Conservation (phyloP, 2,888 invertebrate species). For the Acleris emargana region DNA sequence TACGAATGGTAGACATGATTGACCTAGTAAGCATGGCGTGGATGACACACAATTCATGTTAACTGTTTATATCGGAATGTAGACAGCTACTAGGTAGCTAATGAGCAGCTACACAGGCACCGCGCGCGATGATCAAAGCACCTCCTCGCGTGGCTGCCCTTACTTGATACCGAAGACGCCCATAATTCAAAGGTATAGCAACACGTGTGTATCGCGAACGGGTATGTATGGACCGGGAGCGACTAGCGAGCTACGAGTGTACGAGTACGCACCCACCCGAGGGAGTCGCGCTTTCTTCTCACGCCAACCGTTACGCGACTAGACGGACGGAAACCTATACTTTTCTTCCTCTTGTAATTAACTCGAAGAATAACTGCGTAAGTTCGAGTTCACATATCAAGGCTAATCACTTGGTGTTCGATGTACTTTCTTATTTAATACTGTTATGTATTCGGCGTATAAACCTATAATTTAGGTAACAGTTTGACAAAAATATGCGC, state of each 20-base stretch:
- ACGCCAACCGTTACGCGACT: constrained; percentile 52
- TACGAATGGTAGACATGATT: constrained; percentile 21
- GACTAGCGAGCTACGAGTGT: constrained; percentile 5
- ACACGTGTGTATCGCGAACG: constrained; percentile 16
- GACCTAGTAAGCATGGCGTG: constrained; percentile 25
- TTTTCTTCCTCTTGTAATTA: constrained; percentile 41
- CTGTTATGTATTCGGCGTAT: no score
- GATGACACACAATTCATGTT: constrained; percentile 34
- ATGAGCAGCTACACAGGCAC: constrained; percentile 21
- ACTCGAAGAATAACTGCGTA: constrained; percentile 12
- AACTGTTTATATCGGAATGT: constrained; percentile 37
- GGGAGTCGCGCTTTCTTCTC: constrained; percentile 62
- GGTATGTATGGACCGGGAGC: constrained; percentile 24
- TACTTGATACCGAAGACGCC: constrained; percentile 26
- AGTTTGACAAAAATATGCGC: background rate
- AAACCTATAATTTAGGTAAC: no score
- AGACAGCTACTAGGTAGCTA: constrained; percentile 26
- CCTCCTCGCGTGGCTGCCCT: constrained; percentile 37
- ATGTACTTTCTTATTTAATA: no score
- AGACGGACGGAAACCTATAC: constrained; percentile 43
- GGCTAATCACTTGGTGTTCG: no score
- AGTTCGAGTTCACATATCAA: background rate
- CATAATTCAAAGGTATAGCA: constrained; percentile 19
- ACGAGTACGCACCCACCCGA: constrained; percentile 5
- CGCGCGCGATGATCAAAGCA: constrained; percentile 48